Base-by-base conservation (phyloP, 2,888 invertebrate species). In the Deilephila elpenor region DNA sequence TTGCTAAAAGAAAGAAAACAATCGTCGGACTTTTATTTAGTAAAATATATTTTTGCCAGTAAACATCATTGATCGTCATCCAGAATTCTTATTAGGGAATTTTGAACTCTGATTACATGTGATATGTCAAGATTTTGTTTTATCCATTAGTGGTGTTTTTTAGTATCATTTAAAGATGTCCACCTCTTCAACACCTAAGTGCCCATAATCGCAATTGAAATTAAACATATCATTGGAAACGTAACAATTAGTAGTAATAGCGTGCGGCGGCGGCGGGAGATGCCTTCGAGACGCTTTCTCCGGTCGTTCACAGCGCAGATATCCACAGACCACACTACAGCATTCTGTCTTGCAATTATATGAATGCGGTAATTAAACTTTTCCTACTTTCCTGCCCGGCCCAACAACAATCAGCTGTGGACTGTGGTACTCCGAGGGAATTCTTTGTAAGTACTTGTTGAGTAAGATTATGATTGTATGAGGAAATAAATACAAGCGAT, bases 241-340 rank as follows among this genome's bases (percentile, higher is more conserved):
- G 44, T 62, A 19, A 37, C 44, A 25, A 67, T 67, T 67, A 67
- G 51, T 51, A 51, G 25, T 67, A 67, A 67, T 67, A 44, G 44
- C 77, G 73, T 59, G 71, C 64, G 75, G 73, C 62, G 60, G 73
- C 73, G 74, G 74, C 70, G 76, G 74, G 80, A 75, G 74, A 75
- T 75, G 78, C 60, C 76, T 77, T 77, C 75, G 74, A 75, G 77
- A 70, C 72, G 75, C 82, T 83, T 82, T 83, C 82, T 82, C 82
- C 80, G 82, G 77, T 80, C 83, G 76, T 75, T 78, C 80, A 51
- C 80, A 77, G 80, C 77, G 74, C 70, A 74, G 75, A 74, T 71
- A 74, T 71, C 60, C 59, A 56, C 59, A n/a, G 62, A 67, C 20
- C 44, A 44, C 44, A 44, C 44, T 44, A 14, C 44, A 44, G 20